These are phyloP conservation scores for Junco hyemalis DNA, from an alignment of 2,113 vertebrate species.

Conservation along the genomic window DNA sequence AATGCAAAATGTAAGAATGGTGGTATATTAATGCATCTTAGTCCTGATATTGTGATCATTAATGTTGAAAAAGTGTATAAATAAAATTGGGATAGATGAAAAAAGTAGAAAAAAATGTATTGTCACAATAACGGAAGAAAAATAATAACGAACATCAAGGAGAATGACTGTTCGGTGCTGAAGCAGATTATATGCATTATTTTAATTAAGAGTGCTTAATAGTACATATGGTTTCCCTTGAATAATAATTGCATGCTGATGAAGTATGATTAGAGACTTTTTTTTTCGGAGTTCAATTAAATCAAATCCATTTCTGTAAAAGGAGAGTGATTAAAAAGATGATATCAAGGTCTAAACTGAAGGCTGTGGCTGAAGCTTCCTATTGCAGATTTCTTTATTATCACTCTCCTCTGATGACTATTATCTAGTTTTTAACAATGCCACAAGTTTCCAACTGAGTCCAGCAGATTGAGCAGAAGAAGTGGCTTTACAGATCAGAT, in stretches of 20 bases:
- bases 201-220: constrained; percentile 70
- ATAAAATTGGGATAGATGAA: neutral
- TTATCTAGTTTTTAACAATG: constrained; percentile 39
- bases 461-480: neutral
- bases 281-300: constrained; percentile 70
- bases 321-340: constrained; percentile 69
- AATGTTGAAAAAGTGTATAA: neutral
- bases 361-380: constrained; percentile 51
- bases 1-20: neutral
- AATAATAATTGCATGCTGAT: constrained; percentile 69
- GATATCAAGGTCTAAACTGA: constrained; percentile 54
- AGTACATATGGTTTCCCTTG: constrained; percentile 67
- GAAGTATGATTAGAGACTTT: constrained; percentile 68
- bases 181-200: constrained; percentile 69
- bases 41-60: neutral
- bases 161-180: constrained; percentile 28
- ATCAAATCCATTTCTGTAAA: constrained; percentile 69
- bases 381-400: constrained; percentile 28
- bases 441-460: constrained; percentile 18
- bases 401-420: constrained; percentile 23
- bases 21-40: neutral
- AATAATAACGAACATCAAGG: constrained; percentile 36
- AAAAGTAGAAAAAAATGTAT: neutral
- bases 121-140: constrained; percentile 2
- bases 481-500: neutral